Evolutionary conservation across 2,888 invertebrate species (phyloP).

Genomic region (Meiosimyza platycephala): DNA sequence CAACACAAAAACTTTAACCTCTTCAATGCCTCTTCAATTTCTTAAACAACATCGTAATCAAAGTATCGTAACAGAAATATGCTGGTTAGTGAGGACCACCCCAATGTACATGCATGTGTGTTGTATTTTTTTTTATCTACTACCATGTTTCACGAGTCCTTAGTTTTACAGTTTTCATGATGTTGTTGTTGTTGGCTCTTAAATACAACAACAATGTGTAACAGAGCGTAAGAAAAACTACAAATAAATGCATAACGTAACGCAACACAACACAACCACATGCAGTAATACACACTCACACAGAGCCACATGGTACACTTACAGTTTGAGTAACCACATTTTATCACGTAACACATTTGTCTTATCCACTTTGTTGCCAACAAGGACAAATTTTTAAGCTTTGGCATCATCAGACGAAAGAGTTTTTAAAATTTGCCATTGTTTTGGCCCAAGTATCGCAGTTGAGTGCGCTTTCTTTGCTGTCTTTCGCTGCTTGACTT

Average conservation of each 20-base stretch:
- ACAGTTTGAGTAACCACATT: constrained; percentile 62
- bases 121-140: too few species aligned
- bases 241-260: constrained; percentile 55
- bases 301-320: constrained; percentile 10
- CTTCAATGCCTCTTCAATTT: too few species aligned
- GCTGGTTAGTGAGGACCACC: too few species aligned
- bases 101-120: too few species aligned
- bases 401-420: constrained; percentile 47
- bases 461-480: not conserved
- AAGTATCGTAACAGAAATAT: too few species aligned
- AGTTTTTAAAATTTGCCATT: constrained; percentile 16
- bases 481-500: constrained; percentile 33
- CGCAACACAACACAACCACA: constrained; percentile 24
- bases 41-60: too few species aligned
- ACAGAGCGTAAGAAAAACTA: constrained; percentile 46
- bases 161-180: not conserved
- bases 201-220: constrained; percentile 41
- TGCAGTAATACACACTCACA: constrained; percentile 27
- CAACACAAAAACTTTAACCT: too few species aligned
- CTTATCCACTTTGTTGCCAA: constrained; percentile 61
- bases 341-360: constrained; percentile 64
- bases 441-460: constrained; percentile 9
- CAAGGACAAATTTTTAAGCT: constrained; percentile 48
- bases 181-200: constrained; percentile 16
- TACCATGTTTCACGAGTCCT: not conserved